Evolutionary conservation across 2,888 invertebrate genomes (phyloP).

Genomic region (Subacronicta megacephala): DNA sequence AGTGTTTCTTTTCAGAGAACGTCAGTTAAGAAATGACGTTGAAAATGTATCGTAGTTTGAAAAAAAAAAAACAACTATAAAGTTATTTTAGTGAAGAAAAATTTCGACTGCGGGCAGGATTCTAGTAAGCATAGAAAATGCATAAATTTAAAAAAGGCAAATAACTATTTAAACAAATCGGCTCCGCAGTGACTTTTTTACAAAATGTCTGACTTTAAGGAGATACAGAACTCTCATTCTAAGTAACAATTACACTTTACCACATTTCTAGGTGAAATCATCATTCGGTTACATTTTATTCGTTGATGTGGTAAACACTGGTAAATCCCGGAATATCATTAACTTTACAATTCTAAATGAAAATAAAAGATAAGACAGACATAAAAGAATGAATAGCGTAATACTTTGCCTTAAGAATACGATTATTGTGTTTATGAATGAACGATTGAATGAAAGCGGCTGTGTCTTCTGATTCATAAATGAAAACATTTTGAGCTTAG

Average conservation of each 20-base stretch:
- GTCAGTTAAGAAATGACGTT: too few species aligned
- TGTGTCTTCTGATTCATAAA: constrained; percentile 28
- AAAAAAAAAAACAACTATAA: too few species aligned
- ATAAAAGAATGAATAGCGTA: constrained; percentile 45
- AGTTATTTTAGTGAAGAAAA: too few species aligned
- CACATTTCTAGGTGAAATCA: constrained; percentile 23
- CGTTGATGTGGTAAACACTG: constrained; percentile 35
- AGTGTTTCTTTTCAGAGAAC: too few species aligned
- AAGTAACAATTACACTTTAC: constrained; percentile 5
- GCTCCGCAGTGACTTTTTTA: too few species aligned
- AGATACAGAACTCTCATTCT: constrained; percentile 23
- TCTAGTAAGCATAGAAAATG: too few species aligned
- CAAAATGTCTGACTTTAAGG: neutral
- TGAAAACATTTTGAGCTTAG: too few species aligned
- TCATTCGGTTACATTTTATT: constrained; percentile 40
- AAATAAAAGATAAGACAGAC: constrained; percentile 50
- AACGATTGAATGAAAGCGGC: constrained; percentile 13
- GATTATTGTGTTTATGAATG: constrained; percentile 43
- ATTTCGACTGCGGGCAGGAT: too few species aligned
- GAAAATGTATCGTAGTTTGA: too few species aligned
- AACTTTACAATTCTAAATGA: constrained; percentile 53
- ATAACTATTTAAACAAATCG: too few species aligned
- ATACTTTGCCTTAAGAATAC: constrained; percentile 46
- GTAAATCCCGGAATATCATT: constrained; percentile 47
- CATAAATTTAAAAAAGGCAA: too few species aligned